Conservation (phyloP, 2,888 invertebrate species). For the Chironomus riparius region DNA sequence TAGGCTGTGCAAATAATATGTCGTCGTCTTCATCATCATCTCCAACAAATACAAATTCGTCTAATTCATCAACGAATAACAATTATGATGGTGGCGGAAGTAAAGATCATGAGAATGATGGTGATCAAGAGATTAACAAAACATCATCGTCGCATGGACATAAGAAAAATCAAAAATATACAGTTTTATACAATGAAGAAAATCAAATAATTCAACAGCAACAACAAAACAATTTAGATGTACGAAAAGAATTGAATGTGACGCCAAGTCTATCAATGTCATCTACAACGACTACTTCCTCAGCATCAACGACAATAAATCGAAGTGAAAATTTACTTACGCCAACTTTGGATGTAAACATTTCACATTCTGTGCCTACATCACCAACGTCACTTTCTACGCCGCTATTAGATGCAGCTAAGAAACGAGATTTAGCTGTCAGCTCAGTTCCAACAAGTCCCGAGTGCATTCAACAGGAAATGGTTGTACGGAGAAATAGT, state of each 20-base stretch:
- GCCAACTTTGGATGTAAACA: constrained; percentile 35
- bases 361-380: constrained; percentile 43
- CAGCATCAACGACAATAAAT: constrained; percentile 42
- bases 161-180: neutral
- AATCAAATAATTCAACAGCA: constrained; percentile 35
- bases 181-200: constrained; percentile 24
- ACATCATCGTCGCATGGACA: neutral
- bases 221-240: constrained; percentile 30
- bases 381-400: constrained; percentile 45
- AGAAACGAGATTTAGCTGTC: constrained; percentile 38
- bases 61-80: constrained; percentile 15
- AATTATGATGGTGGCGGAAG: constrained; percentile 9
- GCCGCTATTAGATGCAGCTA: constrained; percentile 36
- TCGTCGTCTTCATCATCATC: constrained; percentile 18
- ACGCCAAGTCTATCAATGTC: constrained; percentile 25
- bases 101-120: neutral
- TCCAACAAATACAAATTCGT: constrained; percentile 23
- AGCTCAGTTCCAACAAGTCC: constrained; percentile 65
- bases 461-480: constrained; percentile 39
- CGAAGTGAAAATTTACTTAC: constrained; percentile 31
- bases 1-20: constrained; percentile 15
- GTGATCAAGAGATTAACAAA: too few species aligned
- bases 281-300: constrained; percentile 34
- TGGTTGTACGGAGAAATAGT: constrained; percentile 33
- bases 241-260: neutral